Evolutionary conservation across 2,797 vertebrate genomes (phyloP).

Genomic region (Ptychobarbus kaznakovi): DNA sequence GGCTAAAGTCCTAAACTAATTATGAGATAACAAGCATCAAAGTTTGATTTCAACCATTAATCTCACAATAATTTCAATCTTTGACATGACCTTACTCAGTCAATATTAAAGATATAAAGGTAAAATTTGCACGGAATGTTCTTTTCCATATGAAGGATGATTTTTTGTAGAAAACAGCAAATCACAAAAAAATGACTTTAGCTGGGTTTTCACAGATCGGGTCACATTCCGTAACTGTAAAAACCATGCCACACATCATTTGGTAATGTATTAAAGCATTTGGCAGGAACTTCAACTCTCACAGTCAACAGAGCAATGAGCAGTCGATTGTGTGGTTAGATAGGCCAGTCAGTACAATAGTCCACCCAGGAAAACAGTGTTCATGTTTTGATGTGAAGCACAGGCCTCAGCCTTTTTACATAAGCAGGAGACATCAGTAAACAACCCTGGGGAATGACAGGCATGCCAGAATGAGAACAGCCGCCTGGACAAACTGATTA

Average conservation of each 20-base stretch:
- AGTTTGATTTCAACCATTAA: no score
- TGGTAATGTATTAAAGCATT: slow-evolving; percentile 11
- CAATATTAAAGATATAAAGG: no score
- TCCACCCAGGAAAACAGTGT: slow-evolving; percentile 24
- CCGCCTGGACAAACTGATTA: slow-evolving; percentile 28
- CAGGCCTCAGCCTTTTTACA: slow-evolving; percentile 18
- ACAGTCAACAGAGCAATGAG: slow-evolving; percentile 34
- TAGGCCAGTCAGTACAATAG: slow-evolving; percentile 14
- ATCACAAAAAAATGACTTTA: no score
- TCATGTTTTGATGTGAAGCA: slow-evolving; percentile 21
- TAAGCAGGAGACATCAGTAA: slow-evolving; percentile 30
- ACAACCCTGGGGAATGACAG: slow-evolving; percentile 43
- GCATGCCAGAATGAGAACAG: slow-evolving; percentile 30
- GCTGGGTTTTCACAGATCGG: no score
- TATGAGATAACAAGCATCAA: no score
- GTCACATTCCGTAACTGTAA: background rate
- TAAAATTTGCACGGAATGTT: no score
- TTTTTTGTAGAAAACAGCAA: no score
- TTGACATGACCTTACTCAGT: no score
- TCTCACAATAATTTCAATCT: no score
- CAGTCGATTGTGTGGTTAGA: slow-evolving; percentile 32
- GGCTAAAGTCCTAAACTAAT: no score
- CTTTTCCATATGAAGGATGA: no score
- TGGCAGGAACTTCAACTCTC: slow-evolving; percentile 5
- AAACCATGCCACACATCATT: background rate